Evolutionary conservation across 1,140 invertebrate species (phyloP).

Genomic region (Pristionchus pacificus): DNA sequence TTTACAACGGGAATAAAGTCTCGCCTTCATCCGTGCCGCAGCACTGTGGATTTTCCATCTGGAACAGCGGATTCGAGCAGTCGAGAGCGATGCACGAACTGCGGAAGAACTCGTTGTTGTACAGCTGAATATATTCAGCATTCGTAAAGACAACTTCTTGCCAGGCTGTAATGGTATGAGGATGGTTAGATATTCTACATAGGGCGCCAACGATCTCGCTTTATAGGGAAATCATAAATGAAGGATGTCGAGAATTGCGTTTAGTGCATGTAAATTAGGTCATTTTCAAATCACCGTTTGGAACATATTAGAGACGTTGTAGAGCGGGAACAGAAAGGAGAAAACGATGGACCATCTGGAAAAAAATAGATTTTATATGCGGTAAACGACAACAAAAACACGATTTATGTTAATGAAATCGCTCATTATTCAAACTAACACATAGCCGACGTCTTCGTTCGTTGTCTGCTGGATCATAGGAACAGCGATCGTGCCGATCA

Average conservation of each 20-base stretch:
- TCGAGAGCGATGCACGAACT: constrained; percentile 31
- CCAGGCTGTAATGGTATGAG: no score
- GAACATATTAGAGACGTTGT: constrained; percentile 41
- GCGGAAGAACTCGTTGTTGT: constrained; percentile 42
- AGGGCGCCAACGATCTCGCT: no score
- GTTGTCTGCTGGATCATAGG: constrained; percentile 43
- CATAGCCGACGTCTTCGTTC: constrained; percentile 29
- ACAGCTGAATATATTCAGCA: constrained; percentile 31
- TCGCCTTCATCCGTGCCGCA: constrained; percentile 29
- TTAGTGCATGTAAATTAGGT: no score
- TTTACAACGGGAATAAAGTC: no score
- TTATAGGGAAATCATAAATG: no score
- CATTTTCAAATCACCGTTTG: constrained; percentile 6
- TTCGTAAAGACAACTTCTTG: no score
- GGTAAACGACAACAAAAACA: no score
- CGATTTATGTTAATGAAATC: no score
- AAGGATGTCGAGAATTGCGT: no score
- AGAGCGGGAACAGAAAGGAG: constrained; percentile 44
- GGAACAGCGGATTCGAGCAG: constrained; percentile 16
- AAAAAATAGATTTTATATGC: no score
- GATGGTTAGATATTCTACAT: no score
- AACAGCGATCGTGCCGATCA: constrained; percentile 49
- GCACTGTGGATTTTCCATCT: constrained; percentile 23
- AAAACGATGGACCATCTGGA: constrained; percentile 42
- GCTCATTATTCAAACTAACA: no score